Percentiles rank a stretch among this genome's conserved stretches.
Conservation (phyloP, 2,113 vertebrate species). For the Halichoeres trimaculatus region DNA sequence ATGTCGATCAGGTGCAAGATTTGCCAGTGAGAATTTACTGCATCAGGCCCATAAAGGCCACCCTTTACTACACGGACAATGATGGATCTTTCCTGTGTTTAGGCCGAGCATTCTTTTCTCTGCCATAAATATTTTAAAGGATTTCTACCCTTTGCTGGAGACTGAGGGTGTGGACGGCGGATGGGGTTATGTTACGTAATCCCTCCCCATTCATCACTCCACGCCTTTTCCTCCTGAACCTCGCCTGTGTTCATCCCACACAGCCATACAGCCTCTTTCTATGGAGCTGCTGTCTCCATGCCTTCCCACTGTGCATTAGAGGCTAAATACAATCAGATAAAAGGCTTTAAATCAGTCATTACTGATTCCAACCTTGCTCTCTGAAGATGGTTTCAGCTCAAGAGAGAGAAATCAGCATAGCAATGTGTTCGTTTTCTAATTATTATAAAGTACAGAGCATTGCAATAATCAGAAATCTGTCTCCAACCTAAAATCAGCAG, state of each 20-base stretch:
- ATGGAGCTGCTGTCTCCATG: not conserved
- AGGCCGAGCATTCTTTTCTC: slow-evolving; percentile 11
- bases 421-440: not conserved
- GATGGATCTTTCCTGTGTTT: not conserved
- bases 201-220: slow-evolving; percentile 62
- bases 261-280: not conserved
- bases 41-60: slow-evolving; percentile 59
- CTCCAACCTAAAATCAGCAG: too few species aligned
- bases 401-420: not conserved
- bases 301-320: not conserved
- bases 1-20: slow-evolving; percentile 52
- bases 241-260: slow-evolving; percentile 60
- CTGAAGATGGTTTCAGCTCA: not conserved
- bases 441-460: not conserved
- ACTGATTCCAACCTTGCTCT: not conserved
- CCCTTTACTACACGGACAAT: not conserved
- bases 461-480: too few species aligned
- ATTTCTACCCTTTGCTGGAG: slow-evolving; percentile 29
- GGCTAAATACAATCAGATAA: not conserved
- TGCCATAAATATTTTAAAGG: slow-evolving; percentile 55
- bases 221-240: slow-evolving; percentile 52
- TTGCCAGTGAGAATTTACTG: slow-evolving; percentile 25
- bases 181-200: slow-evolving; percentile 74
- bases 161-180: slow-evolving; percentile 71
- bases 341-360: not conserved